Conservation (phyloP, 2,113 vertebrate genomes). For the Pipra filicauda region DNA sequence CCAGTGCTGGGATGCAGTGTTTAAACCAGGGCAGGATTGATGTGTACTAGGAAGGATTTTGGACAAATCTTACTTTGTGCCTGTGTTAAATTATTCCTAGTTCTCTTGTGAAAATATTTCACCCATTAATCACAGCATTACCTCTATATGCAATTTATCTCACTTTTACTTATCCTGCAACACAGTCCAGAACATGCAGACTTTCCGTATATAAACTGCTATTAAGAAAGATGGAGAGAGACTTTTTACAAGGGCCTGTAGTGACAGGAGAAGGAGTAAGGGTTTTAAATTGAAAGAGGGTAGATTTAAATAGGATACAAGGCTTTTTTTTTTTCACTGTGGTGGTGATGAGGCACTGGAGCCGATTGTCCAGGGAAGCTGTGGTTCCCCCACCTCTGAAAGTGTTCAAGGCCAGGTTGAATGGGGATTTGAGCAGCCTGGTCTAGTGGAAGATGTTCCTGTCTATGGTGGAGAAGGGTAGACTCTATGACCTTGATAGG, state of each 20-base stretch:
- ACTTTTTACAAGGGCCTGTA: not conserved
- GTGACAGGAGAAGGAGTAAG: not conserved
- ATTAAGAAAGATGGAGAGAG: not conserved
- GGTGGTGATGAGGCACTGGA: not conserved
- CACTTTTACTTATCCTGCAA: not conserved
- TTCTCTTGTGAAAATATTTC: not conserved
- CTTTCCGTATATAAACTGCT: not conserved
- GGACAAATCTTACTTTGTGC: not conserved
- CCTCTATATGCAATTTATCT: not conserved
- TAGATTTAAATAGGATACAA: not conserved
- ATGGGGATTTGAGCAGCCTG: not conserved
- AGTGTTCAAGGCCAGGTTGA: not conserved
- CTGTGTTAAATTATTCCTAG: not conserved
- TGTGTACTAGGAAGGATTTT: not conserved
- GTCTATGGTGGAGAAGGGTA: fast-evolving
- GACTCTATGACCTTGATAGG: not conserved
- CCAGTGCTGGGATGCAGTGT: not conserved
- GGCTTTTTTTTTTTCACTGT: not conserved
- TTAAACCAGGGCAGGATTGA: not conserved
- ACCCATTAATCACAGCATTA: not conserved
- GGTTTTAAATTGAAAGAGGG: not conserved
- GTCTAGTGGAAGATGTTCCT: not conserved
- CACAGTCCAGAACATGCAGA: not conserved
- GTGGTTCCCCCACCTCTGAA: not conserved
- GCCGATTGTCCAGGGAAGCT: not conserved